Evolutionary conservation across 2,113 vertebrate genomes (phyloP).

Genomic region (Porphyrio hochstetteri): DNA sequence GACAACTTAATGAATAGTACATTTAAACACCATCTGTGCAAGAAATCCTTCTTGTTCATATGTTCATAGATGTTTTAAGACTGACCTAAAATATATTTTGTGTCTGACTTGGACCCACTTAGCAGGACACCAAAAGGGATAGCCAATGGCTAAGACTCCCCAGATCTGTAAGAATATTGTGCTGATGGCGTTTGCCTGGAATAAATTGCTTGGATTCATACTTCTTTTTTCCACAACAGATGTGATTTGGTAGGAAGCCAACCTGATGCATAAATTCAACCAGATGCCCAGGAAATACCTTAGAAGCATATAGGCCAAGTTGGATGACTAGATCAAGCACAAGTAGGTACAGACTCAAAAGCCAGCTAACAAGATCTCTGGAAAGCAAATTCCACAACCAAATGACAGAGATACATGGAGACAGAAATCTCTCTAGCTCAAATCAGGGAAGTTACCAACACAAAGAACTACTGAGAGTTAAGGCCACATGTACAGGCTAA

Average conservation of each 20-base stretch:
- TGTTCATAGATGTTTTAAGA: background rate
- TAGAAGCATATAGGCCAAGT: background rate
- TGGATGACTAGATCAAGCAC: background rate
- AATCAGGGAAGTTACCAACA: background rate
- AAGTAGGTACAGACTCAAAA: background rate
- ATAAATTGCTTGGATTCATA: background rate
- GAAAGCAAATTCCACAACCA: background rate
- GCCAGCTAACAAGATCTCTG: background rate
- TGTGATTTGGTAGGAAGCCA: constrained; percentile 26
- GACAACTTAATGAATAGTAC: background rate
- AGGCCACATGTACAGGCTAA: background rate
- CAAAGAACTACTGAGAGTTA: background rate
- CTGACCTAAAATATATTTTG: background rate
- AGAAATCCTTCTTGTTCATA: background rate
- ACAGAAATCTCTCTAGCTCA: background rate
- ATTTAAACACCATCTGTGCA: background rate
- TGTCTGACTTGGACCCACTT: background rate
- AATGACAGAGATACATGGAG: background rate
- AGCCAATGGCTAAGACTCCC: background rate
- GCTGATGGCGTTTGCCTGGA: background rate
- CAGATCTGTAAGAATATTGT: background rate
- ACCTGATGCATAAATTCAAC: constrained; percentile 8
- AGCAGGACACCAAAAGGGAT: background rate
- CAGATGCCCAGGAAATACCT: constrained; percentile 41
- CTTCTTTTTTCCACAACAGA: background rate